A percentile compares a stretch with the other conserved stretches of the same genome.
Evolutionary conservation across 2,888 invertebrate species (phyloP).

Genomic region (Lottia scabra): DNA sequence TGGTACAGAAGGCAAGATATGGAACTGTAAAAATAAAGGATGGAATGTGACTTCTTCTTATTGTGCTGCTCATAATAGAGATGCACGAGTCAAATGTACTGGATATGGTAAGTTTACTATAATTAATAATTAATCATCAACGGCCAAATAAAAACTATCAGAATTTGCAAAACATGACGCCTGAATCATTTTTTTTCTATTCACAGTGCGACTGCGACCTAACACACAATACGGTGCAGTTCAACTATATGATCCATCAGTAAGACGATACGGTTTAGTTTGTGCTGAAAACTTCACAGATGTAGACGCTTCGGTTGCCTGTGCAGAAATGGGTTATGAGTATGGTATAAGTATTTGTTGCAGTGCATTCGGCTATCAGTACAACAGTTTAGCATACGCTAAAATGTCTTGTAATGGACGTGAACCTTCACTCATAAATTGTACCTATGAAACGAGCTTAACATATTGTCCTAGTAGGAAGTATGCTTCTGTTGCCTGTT

Average conservation of each 20-base stretch:
- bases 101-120: conserved; percentile 37
- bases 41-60: conserved; percentile 43
- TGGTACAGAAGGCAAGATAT: conserved; percentile 47
- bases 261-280: conserved; percentile 39
- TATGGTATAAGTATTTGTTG: conserved; percentile 53
- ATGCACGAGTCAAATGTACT: conserved; percentile 51
- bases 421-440: conserved; percentile 41
- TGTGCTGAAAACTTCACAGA: conserved; percentile 52
- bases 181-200: not conserved
- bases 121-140: too few relatives aligned
- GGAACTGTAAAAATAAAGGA: conserved; percentile 44
- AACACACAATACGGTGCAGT: conserved; percentile 50
- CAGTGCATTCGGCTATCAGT: conserved; percentile 44
- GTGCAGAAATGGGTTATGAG: conserved; percentile 41
- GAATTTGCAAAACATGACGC: too few relatives aligned
- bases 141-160: too few relatives aligned
- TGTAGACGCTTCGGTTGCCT: conserved; percentile 45
- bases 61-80: conserved; percentile 42
- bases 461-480: conserved; percentile 43
- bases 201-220: conserved; percentile 44
- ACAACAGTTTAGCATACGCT: conserved; percentile 37
- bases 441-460: conserved; percentile 35
- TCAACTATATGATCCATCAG: conserved; percentile 36
- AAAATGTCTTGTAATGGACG: conserved; percentile 43
- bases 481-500: conserved; percentile 54